A percentile compares a stretch with the other conserved stretches of the same genome.
Evolutionary conservation across 1,140 invertebrate genomes (phyloP).

Genomic region (Probaryconus sp.): DNA sequence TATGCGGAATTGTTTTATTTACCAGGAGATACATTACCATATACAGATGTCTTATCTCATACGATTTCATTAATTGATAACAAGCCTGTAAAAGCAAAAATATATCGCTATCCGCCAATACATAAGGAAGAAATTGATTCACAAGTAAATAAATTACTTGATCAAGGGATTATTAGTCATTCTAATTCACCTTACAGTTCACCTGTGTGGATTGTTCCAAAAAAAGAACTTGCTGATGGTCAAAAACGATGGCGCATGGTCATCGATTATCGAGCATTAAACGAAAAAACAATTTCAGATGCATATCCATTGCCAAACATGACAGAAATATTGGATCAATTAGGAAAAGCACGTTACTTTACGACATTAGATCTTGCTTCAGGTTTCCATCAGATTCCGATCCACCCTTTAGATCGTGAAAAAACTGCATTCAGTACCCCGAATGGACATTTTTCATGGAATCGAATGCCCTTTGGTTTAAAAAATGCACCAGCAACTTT

Average conservation of each 20-base stretch:
- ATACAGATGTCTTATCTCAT: no score
- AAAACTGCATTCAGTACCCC: no score
- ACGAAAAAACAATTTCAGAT: neutral
- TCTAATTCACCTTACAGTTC: no score
- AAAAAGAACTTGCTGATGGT: neutral
- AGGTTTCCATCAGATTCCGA: constrained; percentile 3
- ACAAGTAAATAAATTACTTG: no score
- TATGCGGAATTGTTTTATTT: no score
- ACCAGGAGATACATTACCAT: no score
- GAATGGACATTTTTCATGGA: neutral
- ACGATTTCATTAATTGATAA: no score
- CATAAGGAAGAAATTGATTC: neutral
- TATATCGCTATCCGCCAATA: neutral
- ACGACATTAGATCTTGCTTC: no score
- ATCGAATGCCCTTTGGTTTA: constrained; percentile 1
- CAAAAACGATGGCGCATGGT: neutral
- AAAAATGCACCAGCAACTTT: neutral
- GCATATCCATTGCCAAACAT: no score
- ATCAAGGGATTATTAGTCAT: neutral
- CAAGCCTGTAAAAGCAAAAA: no score
- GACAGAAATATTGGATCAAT: no score
- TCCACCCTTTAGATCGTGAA: neutral
- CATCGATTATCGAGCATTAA: neutral
- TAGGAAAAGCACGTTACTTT: no score
- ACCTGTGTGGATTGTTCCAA: constrained; percentile 1